A percentile compares a stretch with the other conserved stretches of the same genome.
Conservation (phyloP, 2,113 vertebrate genomes). For the Numenius arquata region DNA sequence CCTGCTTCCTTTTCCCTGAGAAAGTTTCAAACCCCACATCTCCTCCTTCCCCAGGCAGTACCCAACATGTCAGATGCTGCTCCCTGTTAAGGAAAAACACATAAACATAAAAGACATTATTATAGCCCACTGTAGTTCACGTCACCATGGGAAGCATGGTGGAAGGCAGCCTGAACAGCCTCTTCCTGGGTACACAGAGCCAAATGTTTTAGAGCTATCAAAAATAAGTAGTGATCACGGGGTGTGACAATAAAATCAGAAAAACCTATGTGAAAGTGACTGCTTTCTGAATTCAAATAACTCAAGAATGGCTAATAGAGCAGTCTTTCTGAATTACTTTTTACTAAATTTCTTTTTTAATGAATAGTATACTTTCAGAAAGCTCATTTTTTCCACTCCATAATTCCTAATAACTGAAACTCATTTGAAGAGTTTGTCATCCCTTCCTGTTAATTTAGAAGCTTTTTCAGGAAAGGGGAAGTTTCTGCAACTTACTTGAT, state of each 20-base stretch:
- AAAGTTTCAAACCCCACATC: neutral
- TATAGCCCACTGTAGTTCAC: neutral
- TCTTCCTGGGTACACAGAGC: neutral
- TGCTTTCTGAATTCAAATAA: neutral
- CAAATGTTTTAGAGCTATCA: neutral
- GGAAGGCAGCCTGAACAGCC: neutral
- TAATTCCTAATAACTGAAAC: neutral
- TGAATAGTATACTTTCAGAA: neutral
- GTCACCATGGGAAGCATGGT: neutral
- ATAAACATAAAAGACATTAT: neutral
- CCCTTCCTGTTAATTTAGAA: neutral
- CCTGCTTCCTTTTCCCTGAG: fast-evolving
- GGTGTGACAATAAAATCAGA: neutral
- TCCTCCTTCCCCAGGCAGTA: neutral
- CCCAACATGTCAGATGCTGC: neutral
- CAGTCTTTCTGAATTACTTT: neutral
- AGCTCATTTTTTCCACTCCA: neutral
- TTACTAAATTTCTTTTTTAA: neutral
- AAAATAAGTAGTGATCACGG: neutral
- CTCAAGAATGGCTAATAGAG: neutral
- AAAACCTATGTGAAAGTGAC: neutral
- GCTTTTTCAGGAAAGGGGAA: neutral
- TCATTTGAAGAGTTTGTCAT: neutral
- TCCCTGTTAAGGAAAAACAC: fast-evolving
- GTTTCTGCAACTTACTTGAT: neutral